A percentile compares a stretch with the other conserved stretches of the same genome.
Conservation (phyloP, 23 tunicate species). For the Trididemnum miniatum region DNA sequence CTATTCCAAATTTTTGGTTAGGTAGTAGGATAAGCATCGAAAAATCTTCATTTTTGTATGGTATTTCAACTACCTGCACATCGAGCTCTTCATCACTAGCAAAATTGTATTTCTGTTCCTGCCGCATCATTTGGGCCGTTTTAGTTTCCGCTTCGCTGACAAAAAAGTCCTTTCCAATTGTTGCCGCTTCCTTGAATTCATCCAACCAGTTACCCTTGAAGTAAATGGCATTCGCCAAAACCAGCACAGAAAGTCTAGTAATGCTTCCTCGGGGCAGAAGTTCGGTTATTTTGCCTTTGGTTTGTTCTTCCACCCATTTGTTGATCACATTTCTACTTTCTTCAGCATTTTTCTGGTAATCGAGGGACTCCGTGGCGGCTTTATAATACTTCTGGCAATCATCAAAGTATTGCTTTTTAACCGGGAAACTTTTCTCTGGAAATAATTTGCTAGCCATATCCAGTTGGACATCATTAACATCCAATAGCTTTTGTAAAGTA, state of each 20-base stretch:
- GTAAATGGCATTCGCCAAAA: constrained; percentile 79
- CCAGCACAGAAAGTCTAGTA: constrained; percentile 26
- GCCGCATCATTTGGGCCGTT: constrained; percentile 61
- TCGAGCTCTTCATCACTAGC: constrained; percentile 33
- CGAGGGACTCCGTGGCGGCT: constrained; percentile 14
- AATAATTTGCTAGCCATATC: constrained; percentile 74
- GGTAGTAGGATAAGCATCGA: constrained; percentile 77
- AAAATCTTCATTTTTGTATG: constrained; percentile 61
- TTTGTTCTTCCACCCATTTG: constrained; percentile 54
- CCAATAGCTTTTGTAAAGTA: not conserved
- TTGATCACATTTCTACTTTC: constrained; percentile 44
- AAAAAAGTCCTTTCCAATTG: constrained; percentile 45
- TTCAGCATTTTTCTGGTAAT: constrained; percentile 47
- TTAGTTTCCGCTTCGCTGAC: constrained; percentile 1
- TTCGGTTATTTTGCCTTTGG: constrained; percentile 73
- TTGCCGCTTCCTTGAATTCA: constrained; percentile 38
- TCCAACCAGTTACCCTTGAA: constrained; percentile 87
- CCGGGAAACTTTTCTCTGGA: constrained; percentile 46
- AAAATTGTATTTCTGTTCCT: constrained; percentile 22
- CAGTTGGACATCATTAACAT: constrained; percentile 3
- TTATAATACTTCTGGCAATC: constrained; percentile 32
- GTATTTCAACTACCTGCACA: constrained; percentile 54
- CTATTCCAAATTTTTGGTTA: constrained; percentile 39
- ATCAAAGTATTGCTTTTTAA: constrained; percentile 21
- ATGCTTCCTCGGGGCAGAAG: constrained; percentile 56